Conservation (phyloP, 2,888 invertebrate genomes). For the Pristionchus mayeri region DNA sequence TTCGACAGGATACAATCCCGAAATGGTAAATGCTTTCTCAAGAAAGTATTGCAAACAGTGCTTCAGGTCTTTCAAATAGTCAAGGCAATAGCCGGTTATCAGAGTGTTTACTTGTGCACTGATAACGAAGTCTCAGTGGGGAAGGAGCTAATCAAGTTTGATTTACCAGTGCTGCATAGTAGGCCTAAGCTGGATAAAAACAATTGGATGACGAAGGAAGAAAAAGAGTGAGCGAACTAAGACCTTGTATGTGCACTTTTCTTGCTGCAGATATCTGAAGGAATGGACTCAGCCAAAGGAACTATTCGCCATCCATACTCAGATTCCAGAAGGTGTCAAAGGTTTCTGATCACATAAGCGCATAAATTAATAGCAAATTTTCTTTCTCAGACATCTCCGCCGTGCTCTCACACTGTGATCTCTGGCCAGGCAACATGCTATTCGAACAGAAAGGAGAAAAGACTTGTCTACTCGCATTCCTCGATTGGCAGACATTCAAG, state of each 20-base stretch:
- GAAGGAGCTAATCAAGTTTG: conserved; percentile 1
- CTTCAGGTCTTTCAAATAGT: conserved; percentile 11
- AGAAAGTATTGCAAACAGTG: neutral
- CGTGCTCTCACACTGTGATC: neutral
- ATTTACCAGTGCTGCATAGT: neutral
- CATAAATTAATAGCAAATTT: neutral
- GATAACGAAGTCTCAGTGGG: neutral
- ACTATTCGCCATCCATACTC: neutral
- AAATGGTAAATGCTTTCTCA: neutral
- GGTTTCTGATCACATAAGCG: too few relatives aligned
- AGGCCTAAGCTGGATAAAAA: neutral
- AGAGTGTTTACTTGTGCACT: neutral
- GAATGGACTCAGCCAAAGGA: conserved; percentile 12
- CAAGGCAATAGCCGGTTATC: conserved; percentile 13
- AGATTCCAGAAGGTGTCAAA: neutral
- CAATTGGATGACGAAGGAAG: conserved; percentile 12
- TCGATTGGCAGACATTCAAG: conserved; percentile 18
- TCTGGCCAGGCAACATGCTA: conserved; percentile 3
- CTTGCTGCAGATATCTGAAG: neutral
- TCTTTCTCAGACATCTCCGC: neutral
- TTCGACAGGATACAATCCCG: neutral
- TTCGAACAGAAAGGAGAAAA: neutral
- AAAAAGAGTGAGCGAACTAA: neutral
- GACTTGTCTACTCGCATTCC: neutral
- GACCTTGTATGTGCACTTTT: too few relatives aligned